phyloP scores from a whole-genome alignment of 2,888 invertebrate species.

The Listrodromus nycthemerus region DNA sequence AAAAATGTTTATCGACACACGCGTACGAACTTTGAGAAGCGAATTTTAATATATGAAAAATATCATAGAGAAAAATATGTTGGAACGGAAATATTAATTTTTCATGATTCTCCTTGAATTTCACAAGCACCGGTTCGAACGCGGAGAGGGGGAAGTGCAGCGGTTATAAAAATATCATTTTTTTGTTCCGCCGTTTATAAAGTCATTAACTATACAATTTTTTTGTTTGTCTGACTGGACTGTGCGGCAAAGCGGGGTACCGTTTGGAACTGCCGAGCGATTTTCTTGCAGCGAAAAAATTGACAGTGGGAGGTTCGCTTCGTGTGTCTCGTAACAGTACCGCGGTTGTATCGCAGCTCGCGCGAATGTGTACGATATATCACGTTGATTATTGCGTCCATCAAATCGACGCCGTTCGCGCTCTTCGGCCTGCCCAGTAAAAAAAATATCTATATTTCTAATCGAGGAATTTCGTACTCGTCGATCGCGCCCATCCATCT shows the following conservation, averaged over 20 bases:
- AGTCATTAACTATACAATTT: neutral
- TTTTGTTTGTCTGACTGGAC: neutral
- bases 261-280: neutral
- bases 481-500: conserved; percentile 39
- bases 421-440: neutral
- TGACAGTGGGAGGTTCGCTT: neutral
- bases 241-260: neutral
- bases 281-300: neutral
- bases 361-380: conserved; percentile 19
- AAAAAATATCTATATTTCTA: neutral
- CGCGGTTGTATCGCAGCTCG: neutral
- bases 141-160: neutral
- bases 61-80: neutral
- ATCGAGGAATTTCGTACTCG: conserved; percentile 35
- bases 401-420: conserved; percentile 14
- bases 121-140: neutral
- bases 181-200: neutral
- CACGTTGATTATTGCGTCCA: conserved; percentile 25
- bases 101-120: neutral
- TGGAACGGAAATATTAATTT: neutral
- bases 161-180: neutral
- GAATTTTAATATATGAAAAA: too few species aligned
- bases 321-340: neutral
- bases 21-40: too few species aligned
- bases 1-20: neutral